Percentiles rank a stretch among this genome's conserved stretches.
Evolutionary conservation across 2,797 vertebrate genomes (phyloP).

Genomic region (Amblyraja radiata): DNA sequence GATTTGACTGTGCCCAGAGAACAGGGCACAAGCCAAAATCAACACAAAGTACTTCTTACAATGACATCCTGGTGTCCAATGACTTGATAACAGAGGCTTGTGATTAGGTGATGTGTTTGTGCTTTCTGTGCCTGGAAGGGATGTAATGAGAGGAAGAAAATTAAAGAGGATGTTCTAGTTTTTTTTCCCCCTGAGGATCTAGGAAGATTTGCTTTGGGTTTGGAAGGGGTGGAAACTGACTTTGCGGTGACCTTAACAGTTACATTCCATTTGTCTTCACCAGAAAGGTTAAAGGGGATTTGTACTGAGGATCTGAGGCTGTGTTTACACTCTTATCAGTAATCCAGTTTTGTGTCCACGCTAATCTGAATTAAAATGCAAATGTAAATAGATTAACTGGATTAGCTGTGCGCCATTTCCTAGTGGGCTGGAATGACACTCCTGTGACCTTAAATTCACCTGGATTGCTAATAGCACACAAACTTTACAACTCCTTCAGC

Average conservation of each 20-base stretch:
- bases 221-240: conserved; percentile 3
- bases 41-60: not conserved
- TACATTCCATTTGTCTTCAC: conserved; percentile 7
- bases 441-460: conserved; percentile 48
- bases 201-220: conserved; percentile 19
- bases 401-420: conserved; percentile 77
- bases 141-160: conserved; percentile 1
- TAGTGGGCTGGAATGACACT: conserved; percentile 58
- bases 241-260: conserved; percentile 1
- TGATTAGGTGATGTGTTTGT: not conserved
- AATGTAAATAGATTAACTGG: conserved; percentile 82
- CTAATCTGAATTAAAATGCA: conserved; percentile 80
- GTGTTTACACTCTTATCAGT: conserved; percentile 55
- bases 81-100: not conserved
- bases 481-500: not conserved
- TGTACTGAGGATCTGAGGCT: conserved; percentile 40
- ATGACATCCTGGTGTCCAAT: not conserved
- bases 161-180: conserved; percentile 9
- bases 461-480: not conserved
- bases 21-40: not conserved
- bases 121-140: not conserved
- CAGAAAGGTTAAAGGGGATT: conserved; percentile 26
- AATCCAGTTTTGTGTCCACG: conserved; percentile 68
- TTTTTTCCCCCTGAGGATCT: not conserved
- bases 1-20: no score